Percentiles rank a stretch among this genome's conserved stretches.
phyloP scores from a whole-genome alignment of 2,888 invertebrate species.

The Epsilonema sp. region DNA sequence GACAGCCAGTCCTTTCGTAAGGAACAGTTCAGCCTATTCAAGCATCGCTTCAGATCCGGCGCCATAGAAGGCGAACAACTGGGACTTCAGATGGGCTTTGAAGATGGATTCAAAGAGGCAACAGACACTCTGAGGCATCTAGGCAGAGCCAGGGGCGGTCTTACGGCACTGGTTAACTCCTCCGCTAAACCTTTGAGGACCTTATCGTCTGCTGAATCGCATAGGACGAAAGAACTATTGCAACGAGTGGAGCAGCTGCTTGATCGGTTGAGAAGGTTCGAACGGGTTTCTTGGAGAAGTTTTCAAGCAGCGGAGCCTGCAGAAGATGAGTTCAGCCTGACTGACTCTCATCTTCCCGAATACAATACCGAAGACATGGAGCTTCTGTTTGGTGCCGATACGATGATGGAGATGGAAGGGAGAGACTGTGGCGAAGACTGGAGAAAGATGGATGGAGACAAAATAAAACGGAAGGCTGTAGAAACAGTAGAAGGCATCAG shows the following conservation, averaged over 20 bases:
- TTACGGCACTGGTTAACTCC: neutral
- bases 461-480: too few relatives aligned
- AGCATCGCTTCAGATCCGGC: neutral
- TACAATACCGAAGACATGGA: neutral
- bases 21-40: neutral
- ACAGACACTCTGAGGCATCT: neutral
- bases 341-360: neutral
- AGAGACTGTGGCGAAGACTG: too few relatives aligned
- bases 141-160: neutral
- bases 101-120: neutral
- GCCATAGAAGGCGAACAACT: neutral
- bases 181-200: too few relatives aligned
- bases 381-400: neutral
- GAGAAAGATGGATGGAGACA: too few relatives aligned
- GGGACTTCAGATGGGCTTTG: neutral
- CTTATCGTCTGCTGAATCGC: too few relatives aligned
- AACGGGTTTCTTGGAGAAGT: too few relatives aligned
- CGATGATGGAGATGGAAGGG: too few relatives aligned
- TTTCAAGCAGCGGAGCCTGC: too few relatives aligned
- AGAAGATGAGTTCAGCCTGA: neutral
- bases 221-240: too few relatives aligned
- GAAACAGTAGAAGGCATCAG: too few relatives aligned
- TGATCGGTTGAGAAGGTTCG: too few relatives aligned
- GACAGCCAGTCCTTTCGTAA: neutral
- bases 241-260: too few relatives aligned